Base-by-base conservation (phyloP, 1,140 invertebrate species). In the Oreohelix idahoensis region DNA sequence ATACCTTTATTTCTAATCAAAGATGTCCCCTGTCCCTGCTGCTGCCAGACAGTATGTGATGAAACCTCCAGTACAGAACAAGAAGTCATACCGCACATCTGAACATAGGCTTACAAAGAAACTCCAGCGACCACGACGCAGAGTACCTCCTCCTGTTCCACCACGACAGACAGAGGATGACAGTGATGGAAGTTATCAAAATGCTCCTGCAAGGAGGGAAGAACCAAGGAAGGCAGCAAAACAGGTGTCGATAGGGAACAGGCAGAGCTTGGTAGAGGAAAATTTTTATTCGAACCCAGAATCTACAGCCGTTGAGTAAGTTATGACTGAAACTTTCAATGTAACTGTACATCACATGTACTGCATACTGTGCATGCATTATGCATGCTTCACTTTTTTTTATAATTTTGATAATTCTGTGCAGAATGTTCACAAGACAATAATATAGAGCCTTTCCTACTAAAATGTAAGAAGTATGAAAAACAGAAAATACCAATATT, bases 61-160 rank as follows among this genome's bases (percentile, higher is more conserved):
- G 23, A 76, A 23, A 51, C 42, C 42, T 35, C 10, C 42, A 13
- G n/a, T 29, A 39, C 2, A 10, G n/a, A 36, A 2, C 1, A 76
- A 53, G 42, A 45, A 35, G 32, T 76, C 74, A 63, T 79, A 39
- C 36, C 32, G 58, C 53, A 79, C 32, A 1, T 32, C 77, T 5
- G 79, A 81, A 58, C 39, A 70, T 32, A 49, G 79, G 17, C 45
- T 81, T 13, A 81, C 79, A 23, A 81, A 81, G 45, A 15, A 39
- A 39, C 32, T 70, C 1, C 79, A 81, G 69, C 36, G 66, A 35
- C 79, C 79, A 35, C 20, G 79, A 49, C 63, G 79, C 20, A 70
- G 69, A 26, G 39, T 71, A 10, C 66, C 79, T 17, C 79, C 79
- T 0, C 42, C 79, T 11, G 26, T 32, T 15, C 79, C 79, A 11